These are phyloP conservation scores for Galbula dea DNA, from an alignment of 2,113 vertebrate species.

Conservation along the genomic window DNA sequence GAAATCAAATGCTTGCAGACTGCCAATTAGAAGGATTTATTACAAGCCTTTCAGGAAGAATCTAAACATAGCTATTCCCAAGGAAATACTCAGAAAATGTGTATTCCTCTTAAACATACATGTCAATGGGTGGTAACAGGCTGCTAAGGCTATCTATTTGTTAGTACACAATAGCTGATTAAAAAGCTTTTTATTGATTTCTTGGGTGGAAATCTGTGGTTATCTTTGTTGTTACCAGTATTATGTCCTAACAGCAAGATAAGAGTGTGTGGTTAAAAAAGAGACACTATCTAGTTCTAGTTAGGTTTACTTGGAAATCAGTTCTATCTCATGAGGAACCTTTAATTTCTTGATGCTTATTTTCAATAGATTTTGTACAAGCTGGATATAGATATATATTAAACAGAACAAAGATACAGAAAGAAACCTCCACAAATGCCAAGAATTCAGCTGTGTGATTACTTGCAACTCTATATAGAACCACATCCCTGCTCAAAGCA, in stretches of 20 bases:
- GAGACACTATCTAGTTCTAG: background rate
- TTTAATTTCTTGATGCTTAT: background rate
- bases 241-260: background rate
- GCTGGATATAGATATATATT: background rate
- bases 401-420: background rate
- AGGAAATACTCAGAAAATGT: background rate
- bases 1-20: slow-evolving; percentile 24
- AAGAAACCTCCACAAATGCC: background rate
- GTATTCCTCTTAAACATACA: background rate
- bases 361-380: background rate
- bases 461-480: background rate
- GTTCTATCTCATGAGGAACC: background rate
- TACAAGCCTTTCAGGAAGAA: background rate
- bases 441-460: background rate
- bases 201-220: background rate
- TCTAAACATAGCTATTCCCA: background rate
- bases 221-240: background rate
- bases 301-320: background rate
- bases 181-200: background rate
- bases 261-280: background rate
- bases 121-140: background rate
- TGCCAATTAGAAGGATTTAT: slow-evolving; percentile 60
- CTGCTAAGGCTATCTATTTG: background rate
- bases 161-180: background rate
- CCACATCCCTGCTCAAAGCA: background rate